phyloP scores from a whole-genome alignment of 1,140 invertebrate genomes.

The Scaptomyza pallida region DNA sequence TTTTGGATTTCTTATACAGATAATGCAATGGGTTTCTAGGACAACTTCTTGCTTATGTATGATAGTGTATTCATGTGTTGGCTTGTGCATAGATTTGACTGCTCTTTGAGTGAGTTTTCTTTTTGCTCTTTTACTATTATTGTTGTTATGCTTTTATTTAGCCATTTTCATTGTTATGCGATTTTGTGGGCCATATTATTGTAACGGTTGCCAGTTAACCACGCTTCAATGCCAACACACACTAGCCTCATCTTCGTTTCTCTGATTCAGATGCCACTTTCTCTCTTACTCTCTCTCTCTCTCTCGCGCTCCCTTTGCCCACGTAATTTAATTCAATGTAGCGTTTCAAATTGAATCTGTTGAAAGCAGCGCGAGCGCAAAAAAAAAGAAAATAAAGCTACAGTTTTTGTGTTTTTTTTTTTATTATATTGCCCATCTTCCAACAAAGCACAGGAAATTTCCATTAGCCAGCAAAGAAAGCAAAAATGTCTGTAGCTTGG shows the following conservation, averaged over 20 bases:
- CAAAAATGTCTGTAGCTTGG: not conserved
- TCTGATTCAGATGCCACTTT: slow-evolving; percentile 10
- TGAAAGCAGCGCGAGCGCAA: slow-evolving; percentile 68
- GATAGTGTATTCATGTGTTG: not conserved
- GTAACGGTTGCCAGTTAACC: slow-evolving; percentile 69
- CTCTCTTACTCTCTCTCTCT: slow-evolving; percentile 10
- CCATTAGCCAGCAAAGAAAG: slow-evolving; percentile 54
- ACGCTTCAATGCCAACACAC: slow-evolving; percentile 40
- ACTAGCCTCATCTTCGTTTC: slow-evolving; percentile 36
- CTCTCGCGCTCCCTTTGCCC: slow-evolving; percentile 32
- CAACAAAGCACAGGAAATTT: slow-evolving; percentile 62
- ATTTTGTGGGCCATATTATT: slow-evolving; percentile 81
- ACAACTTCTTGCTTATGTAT: too few relatives aligned
- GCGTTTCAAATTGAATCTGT: slow-evolving; percentile 81
- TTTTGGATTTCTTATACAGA: too few relatives aligned
- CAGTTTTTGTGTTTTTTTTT: slow-evolving; percentile 23
- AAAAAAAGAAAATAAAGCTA: slow-evolving; percentile 66
- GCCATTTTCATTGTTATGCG: slow-evolving; percentile 79
- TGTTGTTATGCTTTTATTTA: slow-evolving; percentile 77
- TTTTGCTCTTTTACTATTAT: slow-evolving; percentile 67
- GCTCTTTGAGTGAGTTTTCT: slow-evolving; percentile 4
- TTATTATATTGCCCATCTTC: not conserved
- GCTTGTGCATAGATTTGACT: not conserved
- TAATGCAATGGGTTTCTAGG: too few relatives aligned
- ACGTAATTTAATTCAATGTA: slow-evolving; percentile 81